Evolutionary conservation across 2,113 vertebrate species (phyloP).

Genomic region (Cyphotilapia sp.): DNA sequence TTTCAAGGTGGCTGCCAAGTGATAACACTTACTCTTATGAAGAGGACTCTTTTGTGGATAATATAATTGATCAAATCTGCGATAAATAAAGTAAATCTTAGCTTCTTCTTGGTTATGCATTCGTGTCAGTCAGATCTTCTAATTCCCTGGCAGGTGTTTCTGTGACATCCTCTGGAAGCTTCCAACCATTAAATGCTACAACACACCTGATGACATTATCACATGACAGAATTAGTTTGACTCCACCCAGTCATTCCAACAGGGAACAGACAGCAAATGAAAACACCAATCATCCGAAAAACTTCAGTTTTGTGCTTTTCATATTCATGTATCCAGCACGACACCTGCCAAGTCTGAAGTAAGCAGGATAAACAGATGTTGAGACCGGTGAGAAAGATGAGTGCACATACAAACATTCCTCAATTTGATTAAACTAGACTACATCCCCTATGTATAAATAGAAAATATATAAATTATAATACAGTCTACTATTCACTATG

Average conservation of each 20-base stretch:
- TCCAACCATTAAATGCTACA: neutral
- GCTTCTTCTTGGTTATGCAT: neutral
- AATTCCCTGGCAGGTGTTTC: accelerated
- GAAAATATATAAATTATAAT: accelerated
- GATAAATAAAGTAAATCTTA: neutral
- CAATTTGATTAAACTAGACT: neutral
- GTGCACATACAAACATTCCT: neutral
- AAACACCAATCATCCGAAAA: accelerated
- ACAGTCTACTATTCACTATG: neutral
- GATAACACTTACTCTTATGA: neutral
- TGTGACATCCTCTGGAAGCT: neutral
- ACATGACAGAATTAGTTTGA: neutral
- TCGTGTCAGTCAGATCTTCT: neutral
- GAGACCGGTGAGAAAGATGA: accelerated
- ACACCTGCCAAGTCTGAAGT: neutral
- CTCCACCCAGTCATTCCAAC: neutral
- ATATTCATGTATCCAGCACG: neutral
- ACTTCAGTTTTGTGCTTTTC: neutral
- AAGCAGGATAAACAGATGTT: neutral
- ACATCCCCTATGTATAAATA: accelerated
- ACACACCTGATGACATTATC: neutral
- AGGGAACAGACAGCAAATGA: neutral
- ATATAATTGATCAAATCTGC: neutral
- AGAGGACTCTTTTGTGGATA: neutral
- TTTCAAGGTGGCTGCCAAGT: neutral